A percentile compares a stretch with the other conserved stretches of the same genome.
Evolutionary conservation across 2,888 invertebrate species (phyloP).

Genomic region (Euzophera pinguis): DNA sequence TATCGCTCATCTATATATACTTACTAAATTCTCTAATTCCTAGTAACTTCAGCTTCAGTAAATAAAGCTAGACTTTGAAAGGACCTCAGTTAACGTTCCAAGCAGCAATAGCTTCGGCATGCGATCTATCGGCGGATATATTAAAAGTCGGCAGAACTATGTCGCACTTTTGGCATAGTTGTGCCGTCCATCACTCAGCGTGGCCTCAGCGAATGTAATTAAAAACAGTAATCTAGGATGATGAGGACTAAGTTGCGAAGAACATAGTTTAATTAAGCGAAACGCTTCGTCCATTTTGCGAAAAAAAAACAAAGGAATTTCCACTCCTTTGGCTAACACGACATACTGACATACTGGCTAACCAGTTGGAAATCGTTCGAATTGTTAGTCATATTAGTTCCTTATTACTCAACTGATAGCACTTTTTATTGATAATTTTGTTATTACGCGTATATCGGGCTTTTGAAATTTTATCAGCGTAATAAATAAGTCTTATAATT

Average conservation of each 20-base stretch:
- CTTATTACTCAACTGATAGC: background rate
- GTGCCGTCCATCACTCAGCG: constrained; percentile 3
- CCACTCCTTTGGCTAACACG: constrained; percentile 8
- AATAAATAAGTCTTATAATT: too few relatives aligned
- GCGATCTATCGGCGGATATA: background rate
- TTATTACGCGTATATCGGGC: background rate
- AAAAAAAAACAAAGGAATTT: constrained; percentile 8
- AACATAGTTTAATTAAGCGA: constrained; percentile 10
- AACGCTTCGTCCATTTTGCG: constrained; percentile 3
- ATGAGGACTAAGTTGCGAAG: constrained; percentile 3
- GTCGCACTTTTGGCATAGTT: constrained; percentile 9
- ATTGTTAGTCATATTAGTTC: background rate
- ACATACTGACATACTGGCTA: constrained; percentile 10
- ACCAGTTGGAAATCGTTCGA: background rate
- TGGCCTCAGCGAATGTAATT: constrained; percentile 7
- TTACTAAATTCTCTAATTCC: too few relatives aligned
- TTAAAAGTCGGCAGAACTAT: background rate
- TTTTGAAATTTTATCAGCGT: too few relatives aligned
- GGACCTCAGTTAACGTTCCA: background rate
- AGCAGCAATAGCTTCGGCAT: background rate
- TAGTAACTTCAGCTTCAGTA: too few relatives aligned
- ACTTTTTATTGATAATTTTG: background rate
- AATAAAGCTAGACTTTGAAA: background rate
- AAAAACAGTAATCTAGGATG: constrained; percentile 13
- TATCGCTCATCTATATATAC: too few relatives aligned